phyloP scores from a whole-genome alignment of 2,888 invertebrate species.

The Mactromeris polynyma region DNA sequence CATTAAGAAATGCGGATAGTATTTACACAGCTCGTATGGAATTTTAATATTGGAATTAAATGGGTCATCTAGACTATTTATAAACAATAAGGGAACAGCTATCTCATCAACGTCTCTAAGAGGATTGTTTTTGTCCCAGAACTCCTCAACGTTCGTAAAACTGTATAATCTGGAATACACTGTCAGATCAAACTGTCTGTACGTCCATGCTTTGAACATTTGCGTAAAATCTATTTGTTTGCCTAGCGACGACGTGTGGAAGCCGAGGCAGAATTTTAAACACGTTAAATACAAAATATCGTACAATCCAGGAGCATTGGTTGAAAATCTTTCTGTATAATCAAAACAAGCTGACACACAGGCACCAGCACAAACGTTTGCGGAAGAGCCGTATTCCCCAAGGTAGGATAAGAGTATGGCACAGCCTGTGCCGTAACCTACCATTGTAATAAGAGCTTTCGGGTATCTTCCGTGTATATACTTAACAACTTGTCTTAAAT shows the following conservation, averaged over 20 bases:
- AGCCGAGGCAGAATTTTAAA: constrained; percentile 76
- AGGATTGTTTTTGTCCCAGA: constrained; percentile 84
- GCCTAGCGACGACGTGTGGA: constrained; percentile 74
- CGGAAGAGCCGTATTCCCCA: constrained; percentile 84
- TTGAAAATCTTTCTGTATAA: constrained; percentile 64
- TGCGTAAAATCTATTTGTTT: constrained; percentile 72
- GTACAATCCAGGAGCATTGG: constrained; percentile 69
- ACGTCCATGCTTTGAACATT: constrained; percentile 71
- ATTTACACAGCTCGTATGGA: constrained; percentile 82
- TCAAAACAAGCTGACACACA: constrained; percentile 81
- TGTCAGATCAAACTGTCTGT: constrained; percentile 74
- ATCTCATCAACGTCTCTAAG: constrained; percentile 84
- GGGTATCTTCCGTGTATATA: constrained; percentile 78
- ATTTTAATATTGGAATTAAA: constrained; percentile 76
- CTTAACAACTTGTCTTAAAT: constrained; percentile 81
- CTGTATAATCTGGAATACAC: constrained; percentile 77
- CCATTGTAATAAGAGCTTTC: constrained; percentile 75
- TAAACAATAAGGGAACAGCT: constrained; percentile 81
- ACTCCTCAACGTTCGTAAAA: constrained; percentile 75
- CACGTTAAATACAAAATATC: constrained; percentile 74
- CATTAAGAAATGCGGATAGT: constrained; percentile 83
- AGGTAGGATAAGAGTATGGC: constrained; percentile 82
- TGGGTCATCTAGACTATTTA: constrained; percentile 84
- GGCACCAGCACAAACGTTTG: constrained; percentile 78
- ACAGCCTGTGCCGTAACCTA: constrained; percentile 81